Conservation (phyloP, 2,113 vertebrate species). For the Phyllopteryx taeniolatus region DNA sequence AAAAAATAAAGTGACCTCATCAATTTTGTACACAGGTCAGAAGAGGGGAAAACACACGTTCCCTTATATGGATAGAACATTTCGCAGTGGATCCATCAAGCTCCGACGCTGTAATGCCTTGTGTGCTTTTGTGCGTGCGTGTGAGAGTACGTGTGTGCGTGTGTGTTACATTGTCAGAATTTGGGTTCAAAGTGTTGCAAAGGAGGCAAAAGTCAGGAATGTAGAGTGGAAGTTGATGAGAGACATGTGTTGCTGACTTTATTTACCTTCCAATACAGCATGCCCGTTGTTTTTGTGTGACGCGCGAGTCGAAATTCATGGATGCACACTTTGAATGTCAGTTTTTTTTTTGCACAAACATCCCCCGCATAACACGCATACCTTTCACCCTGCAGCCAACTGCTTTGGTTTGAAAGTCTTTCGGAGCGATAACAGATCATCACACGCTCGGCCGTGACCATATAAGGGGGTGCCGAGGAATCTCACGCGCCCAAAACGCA, state of each 20-base stretch:
- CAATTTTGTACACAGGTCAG: slow-evolving; percentile 80
- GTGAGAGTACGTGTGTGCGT: neutral
- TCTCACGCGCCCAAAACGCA: slow-evolving; percentile 59
- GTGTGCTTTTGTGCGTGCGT: neutral
- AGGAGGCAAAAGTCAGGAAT: neutral
- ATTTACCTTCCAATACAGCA: neutral
- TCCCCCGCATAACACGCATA: neutral
- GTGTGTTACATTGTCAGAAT: neutral
- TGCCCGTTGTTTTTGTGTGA: neutral
- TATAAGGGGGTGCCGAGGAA: slow-evolving; percentile 75
- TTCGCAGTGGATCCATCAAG: slow-evolving; percentile 49
- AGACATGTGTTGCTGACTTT: neutral
- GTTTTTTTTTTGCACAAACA: neutral
- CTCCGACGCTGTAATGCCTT: slow-evolving; percentile 23
- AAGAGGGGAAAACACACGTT: slow-evolving; percentile 77
- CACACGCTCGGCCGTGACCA: slow-evolving; percentile 66
- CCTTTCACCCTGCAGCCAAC: slow-evolving; percentile 8
- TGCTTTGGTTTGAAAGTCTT: slow-evolving; percentile 43
- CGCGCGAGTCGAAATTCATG: neutral
- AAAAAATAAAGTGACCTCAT: slow-evolving; percentile 72
- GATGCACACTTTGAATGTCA: neutral
- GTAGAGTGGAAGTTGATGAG: neutral
- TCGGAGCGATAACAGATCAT: slow-evolving; percentile 63
- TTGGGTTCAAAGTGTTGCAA: neutral
- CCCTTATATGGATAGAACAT: slow-evolving; percentile 88